Evolutionary conservation across 2,888 invertebrate genomes (phyloP).

Genomic region (Drosophila paramelanica): DNA sequence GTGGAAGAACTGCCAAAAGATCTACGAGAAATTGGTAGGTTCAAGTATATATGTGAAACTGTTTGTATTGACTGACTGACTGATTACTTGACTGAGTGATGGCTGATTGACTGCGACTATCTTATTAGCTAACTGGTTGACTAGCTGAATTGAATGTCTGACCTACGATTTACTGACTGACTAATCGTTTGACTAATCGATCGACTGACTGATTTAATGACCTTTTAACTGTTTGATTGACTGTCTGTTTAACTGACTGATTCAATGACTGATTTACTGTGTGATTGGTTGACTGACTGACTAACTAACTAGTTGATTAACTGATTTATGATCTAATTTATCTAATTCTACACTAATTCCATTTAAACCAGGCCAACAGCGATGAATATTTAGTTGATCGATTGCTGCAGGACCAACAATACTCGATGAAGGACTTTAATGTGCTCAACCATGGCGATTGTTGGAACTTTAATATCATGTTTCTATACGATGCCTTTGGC

Average conservation of each 20-base stretch:
- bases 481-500: conserved; percentile 82
- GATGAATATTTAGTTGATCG: conserved; percentile 79
- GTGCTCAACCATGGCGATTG: conserved; percentile 83
- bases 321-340: too few species aligned
- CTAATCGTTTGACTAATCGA: too few species aligned
- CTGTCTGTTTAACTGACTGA: too few species aligned
- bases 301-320: too few species aligned
- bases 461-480: conserved; percentile 83
- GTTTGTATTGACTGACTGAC: not conserved
- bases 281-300: too few species aligned
- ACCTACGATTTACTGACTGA: too few species aligned
- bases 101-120: too few species aligned
- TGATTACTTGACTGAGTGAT: not conserved
- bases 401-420: conserved; percentile 68
- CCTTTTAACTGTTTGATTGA: too few species aligned
- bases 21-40: conserved; percentile 78
- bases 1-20: conserved; percentile 76
- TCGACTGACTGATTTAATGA: too few species aligned
- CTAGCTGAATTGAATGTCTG: too few species aligned
- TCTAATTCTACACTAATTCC: not conserved
- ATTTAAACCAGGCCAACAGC: conserved; percentile 63
- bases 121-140: too few species aligned
- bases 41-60: not conserved
- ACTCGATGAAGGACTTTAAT: conserved; percentile 73
- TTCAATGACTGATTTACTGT: too few species aligned